phyloP scores from a whole-genome alignment of 2,797 vertebrate species.

The Epinephelus awoara region DNA sequence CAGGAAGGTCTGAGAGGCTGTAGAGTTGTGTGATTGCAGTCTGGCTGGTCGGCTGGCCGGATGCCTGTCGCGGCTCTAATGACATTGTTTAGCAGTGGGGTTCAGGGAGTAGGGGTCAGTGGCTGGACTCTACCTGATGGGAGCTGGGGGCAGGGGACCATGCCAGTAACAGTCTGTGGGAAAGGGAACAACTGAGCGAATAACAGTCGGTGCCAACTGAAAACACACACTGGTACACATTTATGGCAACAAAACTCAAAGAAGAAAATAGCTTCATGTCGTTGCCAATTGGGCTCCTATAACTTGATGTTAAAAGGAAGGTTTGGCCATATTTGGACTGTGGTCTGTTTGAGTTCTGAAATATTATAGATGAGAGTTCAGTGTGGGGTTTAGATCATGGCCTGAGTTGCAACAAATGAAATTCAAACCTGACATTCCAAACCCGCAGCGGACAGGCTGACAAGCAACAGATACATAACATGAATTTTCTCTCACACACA shows the following conservation, averaged over 20 bases:
- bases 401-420: constrained; percentile 37
- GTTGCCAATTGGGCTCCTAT: constrained; percentile 53
- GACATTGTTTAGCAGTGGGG: constrained; percentile 84
- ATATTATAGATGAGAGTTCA: constrained; percentile 49
- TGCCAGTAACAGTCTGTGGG: constrained; percentile 74
- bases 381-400: constrained; percentile 48
- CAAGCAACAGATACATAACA: constrained; percentile 51
- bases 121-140: constrained; percentile 79
- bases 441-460: constrained; percentile 34
- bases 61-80: constrained; percentile 75
- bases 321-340: constrained; percentile 52
- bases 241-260: constrained; percentile 53
- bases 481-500: constrained; percentile 41
- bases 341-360: constrained; percentile 54
- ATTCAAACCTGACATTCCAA: constrained; percentile 56
- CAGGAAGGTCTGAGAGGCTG: constrained; percentile 69
- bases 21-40: constrained; percentile 72
- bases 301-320: constrained; percentile 53
- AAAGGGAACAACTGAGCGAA: constrained; percentile 56
- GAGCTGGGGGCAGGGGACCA: constrained; percentile 57
- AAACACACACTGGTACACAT: constrained; percentile 54
- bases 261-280: constrained; percentile 47
- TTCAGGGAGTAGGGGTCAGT: constrained; percentile 76
- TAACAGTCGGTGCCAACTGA: constrained; percentile 37
- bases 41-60: constrained; percentile 67